These are phyloP conservation scores for Sebastiscus albofasciatus DNA, from an alignment of 2,797 vertebrate genomes.

Conservation along the genomic window DNA sequence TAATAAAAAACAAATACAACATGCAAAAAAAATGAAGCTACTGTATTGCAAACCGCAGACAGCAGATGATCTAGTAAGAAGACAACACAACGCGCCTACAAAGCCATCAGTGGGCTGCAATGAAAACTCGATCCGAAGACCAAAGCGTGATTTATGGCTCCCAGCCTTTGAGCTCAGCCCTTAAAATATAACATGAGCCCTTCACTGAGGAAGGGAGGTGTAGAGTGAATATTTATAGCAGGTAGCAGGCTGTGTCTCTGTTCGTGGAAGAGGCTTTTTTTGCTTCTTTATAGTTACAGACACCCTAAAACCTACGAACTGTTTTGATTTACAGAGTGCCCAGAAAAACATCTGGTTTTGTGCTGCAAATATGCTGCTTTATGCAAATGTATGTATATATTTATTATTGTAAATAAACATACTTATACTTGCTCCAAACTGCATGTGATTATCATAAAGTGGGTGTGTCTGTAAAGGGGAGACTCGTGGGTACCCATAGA, in stretches of 20 bases:
- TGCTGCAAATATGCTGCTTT: no score
- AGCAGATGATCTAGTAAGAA: neutral
- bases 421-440: no score
- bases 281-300: constrained; percentile 8
- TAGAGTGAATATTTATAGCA: constrained; percentile 65
- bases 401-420: no score
- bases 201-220: constrained; percentile 48
- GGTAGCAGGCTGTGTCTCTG: constrained; percentile 22
- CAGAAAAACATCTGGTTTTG: neutral
- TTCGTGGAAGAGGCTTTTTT: constrained; percentile 15
- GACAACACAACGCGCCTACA: neutral
- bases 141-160: constrained; percentile 7
- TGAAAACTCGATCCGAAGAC: neutral
- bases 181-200: constrained; percentile 77
- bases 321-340: neutral
- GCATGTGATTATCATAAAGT: no score
- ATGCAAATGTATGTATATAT: no score
- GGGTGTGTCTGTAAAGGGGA: no score
- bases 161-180: constrained; percentile 31
- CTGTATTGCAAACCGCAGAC: neutral
- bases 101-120: neutral
- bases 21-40: neutral
- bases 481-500: no score
- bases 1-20: neutral
- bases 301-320: no score